Percentiles rank a stretch among this genome's conserved stretches.
phyloP scores from a whole-genome alignment of 2,113 vertebrate genomes.

The Bujurquina vittata region DNA sequence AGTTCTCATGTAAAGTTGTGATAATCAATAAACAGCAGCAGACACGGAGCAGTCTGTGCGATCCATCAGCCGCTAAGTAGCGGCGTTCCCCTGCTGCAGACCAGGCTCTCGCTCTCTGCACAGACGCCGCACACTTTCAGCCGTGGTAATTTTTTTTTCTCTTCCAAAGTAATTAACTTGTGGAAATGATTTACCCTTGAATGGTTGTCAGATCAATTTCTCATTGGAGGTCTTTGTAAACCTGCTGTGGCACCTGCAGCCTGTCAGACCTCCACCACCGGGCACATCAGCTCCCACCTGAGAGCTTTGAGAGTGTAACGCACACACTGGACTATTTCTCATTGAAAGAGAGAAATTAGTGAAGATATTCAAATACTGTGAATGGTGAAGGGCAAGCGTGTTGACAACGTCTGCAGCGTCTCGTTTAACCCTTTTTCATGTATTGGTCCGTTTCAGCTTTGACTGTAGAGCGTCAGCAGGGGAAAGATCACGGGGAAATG shows the following conservation, averaged over 20 bases:
- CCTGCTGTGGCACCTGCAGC: constrained; percentile 57
- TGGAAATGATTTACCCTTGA: constrained; percentile 78
- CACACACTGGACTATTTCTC: constrained; percentile 4
- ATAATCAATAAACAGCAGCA: constrained; percentile 6
- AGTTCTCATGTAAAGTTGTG: neutral
- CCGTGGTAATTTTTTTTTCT: constrained; percentile 18
- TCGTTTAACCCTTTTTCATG: neutral
- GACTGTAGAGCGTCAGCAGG: too few relatives aligned
- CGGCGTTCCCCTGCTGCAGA: constrained; percentile 25
- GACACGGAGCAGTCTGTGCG: constrained; percentile 11
- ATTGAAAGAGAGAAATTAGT: constrained; percentile 18
- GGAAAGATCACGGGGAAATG: neutral
- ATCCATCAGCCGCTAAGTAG: constrained; percentile 36
- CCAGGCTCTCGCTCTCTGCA: constrained; percentile 44
- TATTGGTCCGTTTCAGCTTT: neutral
- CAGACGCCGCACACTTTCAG: constrained; percentile 49
- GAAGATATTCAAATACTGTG: constrained; percentile 10
- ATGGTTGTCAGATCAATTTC: constrained; percentile 80
- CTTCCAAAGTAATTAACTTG: constrained; percentile 74
- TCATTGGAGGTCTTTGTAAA: constrained; percentile 73
- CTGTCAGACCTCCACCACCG: constrained; percentile 66
- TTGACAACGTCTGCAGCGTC: neutral
- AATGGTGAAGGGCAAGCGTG: neutral
- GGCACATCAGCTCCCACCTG: constrained; percentile 58
- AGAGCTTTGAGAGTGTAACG: constrained; percentile 36